Conservation (phyloP, 2,888 invertebrate genomes). For the Mythimna albipuncta region DNA sequence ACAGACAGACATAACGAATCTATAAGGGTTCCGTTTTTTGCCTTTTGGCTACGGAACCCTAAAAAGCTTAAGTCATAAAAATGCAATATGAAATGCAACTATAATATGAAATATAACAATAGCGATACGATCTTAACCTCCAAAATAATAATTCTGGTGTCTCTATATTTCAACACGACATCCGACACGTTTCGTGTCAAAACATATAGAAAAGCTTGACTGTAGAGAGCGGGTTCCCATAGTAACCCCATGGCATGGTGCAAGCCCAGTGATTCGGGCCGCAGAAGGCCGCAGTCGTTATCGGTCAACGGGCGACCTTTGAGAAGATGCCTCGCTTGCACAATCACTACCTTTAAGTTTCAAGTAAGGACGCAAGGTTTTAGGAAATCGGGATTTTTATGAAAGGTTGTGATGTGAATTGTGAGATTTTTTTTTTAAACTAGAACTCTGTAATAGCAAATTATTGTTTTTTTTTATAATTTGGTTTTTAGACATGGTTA, state of each 20-base stretch:
- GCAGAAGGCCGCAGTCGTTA: conserved; percentile 87
- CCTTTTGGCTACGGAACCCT: too few relatives aligned
- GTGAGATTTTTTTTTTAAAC: too few relatives aligned
- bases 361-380: conserved; percentile 39
- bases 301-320: conserved; percentile 87
- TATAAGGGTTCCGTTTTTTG: too few relatives aligned
- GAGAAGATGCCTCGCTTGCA: conserved; percentile 80
- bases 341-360: conserved; percentile 61
- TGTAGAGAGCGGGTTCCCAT: conserved; percentile 64
- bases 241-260: conserved; percentile 72
- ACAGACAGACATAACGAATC: too few relatives aligned
- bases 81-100: too few relatives aligned
- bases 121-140: not conserved
- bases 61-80: not conserved
- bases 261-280: conserved; percentile 78
- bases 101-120: too few relatives aligned
- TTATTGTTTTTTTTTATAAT: too few relatives aligned
- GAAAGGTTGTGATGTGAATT: not conserved
- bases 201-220: conserved; percentile 31
- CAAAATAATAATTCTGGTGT: not conserved
- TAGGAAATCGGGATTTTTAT: conserved; percentile 38
- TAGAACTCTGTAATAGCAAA: too few relatives aligned
- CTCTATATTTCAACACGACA: conserved; percentile 24
- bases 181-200: conserved; percentile 42
- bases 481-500: too few relatives aligned